phyloP scores from a whole-genome alignment of 2,888 invertebrate species.

The Synergus laeviventris region DNA sequence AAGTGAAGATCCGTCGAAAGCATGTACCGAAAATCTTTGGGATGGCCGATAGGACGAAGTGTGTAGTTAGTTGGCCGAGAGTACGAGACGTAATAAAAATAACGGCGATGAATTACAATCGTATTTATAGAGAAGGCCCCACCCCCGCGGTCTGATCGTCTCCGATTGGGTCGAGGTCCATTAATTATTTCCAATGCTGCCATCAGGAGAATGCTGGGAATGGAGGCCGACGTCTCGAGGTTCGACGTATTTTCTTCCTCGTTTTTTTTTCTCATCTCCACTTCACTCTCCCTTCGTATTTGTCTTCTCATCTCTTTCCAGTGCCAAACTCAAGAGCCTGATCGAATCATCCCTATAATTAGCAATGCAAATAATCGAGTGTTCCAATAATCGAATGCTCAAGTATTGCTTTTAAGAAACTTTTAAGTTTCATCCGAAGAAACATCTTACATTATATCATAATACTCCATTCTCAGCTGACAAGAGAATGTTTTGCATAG shows the following conservation, averaged over 20 bases:
- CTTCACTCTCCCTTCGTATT: neutral
- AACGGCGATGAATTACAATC: constrained; percentile 60
- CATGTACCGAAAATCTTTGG: constrained; percentile 17
- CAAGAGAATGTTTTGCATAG: neutral
- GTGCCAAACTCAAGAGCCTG: constrained; percentile 4
- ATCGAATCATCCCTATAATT: constrained; percentile 10
- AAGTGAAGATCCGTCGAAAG: constrained; percentile 15
- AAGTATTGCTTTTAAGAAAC: no score
- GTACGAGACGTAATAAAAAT: constrained; percentile 58
- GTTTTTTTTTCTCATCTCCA: constrained; percentile 12
- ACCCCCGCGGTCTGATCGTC: constrained; percentile 56
- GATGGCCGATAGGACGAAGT: neutral
- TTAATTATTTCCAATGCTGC: constrained; percentile 66
- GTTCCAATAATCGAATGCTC: no score
- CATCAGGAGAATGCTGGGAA: constrained; percentile 46
- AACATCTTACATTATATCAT: neutral
- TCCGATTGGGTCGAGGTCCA: constrained; percentile 62
- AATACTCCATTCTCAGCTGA: neutral
- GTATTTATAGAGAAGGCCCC: constrained; percentile 65
- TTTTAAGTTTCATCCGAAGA: no score
- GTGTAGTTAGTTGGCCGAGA: neutral
- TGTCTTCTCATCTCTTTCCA: neutral
- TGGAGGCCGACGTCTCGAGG: constrained; percentile 51
- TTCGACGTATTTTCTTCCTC: constrained; percentile 41
- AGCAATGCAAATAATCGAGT: neutral